A percentile compares a stretch with the other conserved stretches of the same genome.
Evolutionary conservation across 2,888 invertebrate species (phyloP).

Genomic region (Cryptocephalus primarius): DNA sequence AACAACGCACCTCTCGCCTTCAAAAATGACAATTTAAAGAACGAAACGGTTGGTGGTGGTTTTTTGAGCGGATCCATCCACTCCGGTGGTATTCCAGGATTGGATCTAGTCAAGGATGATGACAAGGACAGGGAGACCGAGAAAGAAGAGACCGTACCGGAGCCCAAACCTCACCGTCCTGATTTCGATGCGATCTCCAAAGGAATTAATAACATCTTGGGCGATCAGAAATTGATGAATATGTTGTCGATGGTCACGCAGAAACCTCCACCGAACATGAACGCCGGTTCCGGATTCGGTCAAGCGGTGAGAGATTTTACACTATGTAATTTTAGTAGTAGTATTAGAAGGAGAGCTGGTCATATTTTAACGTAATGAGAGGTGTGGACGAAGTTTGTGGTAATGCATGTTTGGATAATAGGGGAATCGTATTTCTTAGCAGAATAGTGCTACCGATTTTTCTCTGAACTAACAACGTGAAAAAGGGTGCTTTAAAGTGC

Average conservation of each 20-base stretch:
- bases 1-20: slow-evolving; percentile 29
- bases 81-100: slow-evolving; percentile 56
- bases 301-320: too few relatives aligned
- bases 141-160: slow-evolving; percentile 3
- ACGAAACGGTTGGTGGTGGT: slow-evolving; percentile 6
- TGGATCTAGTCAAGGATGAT: slow-evolving; percentile 52
- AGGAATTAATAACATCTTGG: slow-evolving; percentile 50
- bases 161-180: slow-evolving; percentile 26
- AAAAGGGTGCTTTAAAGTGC: too few relatives aligned
- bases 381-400: too few relatives aligned
- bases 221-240: slow-evolving; percentile 51
- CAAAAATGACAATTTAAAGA: slow-evolving; percentile 10
- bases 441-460: too few relatives aligned
- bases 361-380: too few relatives aligned
- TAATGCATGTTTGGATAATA: too few relatives aligned
- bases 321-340: too few relatives aligned
- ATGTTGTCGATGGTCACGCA: slow-evolving; percentile 42
- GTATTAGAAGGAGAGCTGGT: too few relatives aligned
- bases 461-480: too few relatives aligned
- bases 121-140: slow-evolving; percentile 13
- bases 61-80: slow-evolving; percentile 15
- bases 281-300: too few relatives aligned
- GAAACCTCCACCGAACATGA: slow-evolving; percentile 16
- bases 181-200: slow-evolving; percentile 50
- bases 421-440: too few relatives aligned